A percentile compares a stretch with the other conserved stretches of the same genome.
These are phyloP conservation scores for Vanessa tameamea DNA, from an alignment of 1,140 invertebrate genomes.

Conservation along the genomic window DNA sequence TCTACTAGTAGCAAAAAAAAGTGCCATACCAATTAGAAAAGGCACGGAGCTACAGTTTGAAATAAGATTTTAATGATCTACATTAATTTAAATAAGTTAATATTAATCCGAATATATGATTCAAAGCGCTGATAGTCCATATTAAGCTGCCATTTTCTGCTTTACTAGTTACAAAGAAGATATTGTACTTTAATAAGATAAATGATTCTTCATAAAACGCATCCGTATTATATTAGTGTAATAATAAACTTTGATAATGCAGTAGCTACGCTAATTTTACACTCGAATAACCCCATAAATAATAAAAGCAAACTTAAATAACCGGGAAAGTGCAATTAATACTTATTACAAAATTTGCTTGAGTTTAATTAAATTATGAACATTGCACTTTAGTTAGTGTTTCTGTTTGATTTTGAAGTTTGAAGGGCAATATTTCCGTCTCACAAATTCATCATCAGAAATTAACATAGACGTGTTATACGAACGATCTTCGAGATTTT, in stretches of 20 bases:
- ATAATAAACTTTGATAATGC: constrained; percentile 14
- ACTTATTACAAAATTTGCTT: constrained; percentile 18
- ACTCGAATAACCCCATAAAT: constrained; percentile 2
- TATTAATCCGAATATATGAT: too few relatives aligned
- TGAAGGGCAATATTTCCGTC: not conserved
- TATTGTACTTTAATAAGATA: not conserved
- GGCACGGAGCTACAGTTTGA: too few relatives aligned
- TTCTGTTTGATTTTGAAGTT: not conserved
- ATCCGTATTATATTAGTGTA: constrained; percentile 11
- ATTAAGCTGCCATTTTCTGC: too few relatives aligned
- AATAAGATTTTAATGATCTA: too few relatives aligned
- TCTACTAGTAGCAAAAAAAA: too few relatives aligned
- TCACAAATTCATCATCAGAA: too few relatives aligned
- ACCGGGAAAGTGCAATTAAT: constrained; percentile 22
- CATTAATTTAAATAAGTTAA: too few relatives aligned
- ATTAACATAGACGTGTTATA: too few relatives aligned
- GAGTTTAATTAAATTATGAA: constrained; percentile 13
- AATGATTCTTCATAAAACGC: not conserved
- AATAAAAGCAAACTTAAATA: constrained; percentile 1
- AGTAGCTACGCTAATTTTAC: not conserved
- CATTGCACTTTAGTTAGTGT: not conserved
- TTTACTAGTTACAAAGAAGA: not conserved
- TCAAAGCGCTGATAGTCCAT: too few relatives aligned
- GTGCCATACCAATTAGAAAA: too few relatives aligned
- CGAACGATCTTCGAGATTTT: too few relatives aligned